Percentiles rank a stretch among this genome's conserved stretches.
Evolutionary conservation across 2,888 invertebrate genomes (phyloP).

Genomic region (Scrobipalpa costella): DNA sequence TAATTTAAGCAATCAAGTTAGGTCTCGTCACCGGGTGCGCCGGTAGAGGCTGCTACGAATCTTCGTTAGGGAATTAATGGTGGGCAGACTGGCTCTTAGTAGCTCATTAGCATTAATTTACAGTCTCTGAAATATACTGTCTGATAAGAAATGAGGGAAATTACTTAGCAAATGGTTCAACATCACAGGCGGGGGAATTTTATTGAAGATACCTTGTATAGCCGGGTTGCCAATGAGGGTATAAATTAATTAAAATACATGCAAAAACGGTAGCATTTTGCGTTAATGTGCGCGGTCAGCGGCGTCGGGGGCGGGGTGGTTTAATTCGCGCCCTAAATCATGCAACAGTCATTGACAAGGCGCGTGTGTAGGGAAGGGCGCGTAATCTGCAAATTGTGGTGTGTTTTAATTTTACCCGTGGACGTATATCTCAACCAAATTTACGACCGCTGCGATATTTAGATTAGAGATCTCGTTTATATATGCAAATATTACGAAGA

Average conservation of each 20-base stretch:
- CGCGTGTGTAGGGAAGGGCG: conserved; percentile 44
- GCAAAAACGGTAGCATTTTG: conserved; percentile 19
- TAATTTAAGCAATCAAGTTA: conserved; percentile 63
- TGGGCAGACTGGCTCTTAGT: conserved; percentile 17
- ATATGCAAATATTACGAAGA: conserved; percentile 40
- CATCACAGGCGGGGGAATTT: not conserved
- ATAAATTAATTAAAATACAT: conserved; percentile 10
- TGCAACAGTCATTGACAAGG: conserved; percentile 51
- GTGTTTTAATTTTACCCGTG: conserved; percentile 51
- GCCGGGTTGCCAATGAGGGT: not conserved
- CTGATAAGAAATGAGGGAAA: not conserved
- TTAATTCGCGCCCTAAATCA: conserved; percentile 58
- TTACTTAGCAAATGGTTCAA: conserved; percentile 4
- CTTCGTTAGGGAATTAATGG: conserved; percentile 50
- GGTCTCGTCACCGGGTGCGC: conserved; percentile 45
- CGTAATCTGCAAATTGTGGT: conserved; percentile 48
- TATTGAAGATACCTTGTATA: not conserved
- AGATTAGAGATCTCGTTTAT: conserved; percentile 36
- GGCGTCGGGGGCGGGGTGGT: conserved; percentile 42
- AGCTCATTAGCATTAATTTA: conserved; percentile 20
- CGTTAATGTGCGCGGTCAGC: conserved; percentile 25
- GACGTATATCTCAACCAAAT: conserved; percentile 47
- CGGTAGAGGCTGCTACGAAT: conserved; percentile 40
- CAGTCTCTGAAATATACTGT: conserved; percentile 6
- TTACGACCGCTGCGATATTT: conserved; percentile 39